These are phyloP conservation scores for Platynereis dumerilii DNA, from an alignment of 2,888 invertebrate genomes.

Conservation along the genomic window DNA sequence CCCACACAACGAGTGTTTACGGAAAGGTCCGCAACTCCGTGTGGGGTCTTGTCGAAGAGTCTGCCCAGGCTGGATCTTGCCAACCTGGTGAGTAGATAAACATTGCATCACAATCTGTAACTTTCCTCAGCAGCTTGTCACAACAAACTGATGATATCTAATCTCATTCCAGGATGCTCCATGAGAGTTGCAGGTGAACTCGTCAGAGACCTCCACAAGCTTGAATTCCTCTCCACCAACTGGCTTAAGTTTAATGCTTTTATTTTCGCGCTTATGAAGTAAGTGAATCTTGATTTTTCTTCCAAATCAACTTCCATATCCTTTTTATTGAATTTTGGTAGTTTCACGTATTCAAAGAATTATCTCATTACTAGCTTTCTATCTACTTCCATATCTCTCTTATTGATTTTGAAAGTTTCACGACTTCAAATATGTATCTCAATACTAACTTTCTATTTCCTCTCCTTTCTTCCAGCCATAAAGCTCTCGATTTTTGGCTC, in stretches of 20 bases:
- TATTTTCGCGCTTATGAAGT: constrained; percentile 85
- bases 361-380: too few relatives aligned
- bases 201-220: constrained; percentile 81
- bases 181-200: constrained; percentile 84
- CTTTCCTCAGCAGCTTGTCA: too few relatives aligned
- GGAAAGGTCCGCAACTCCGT: constrained; percentile 85
- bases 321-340: too few relatives aligned
- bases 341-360: too few relatives aligned
- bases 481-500: constrained; percentile 89
- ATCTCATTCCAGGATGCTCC: constrained; percentile 71
- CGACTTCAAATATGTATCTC: too few relatives aligned
- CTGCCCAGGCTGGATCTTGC: constrained; percentile 69
- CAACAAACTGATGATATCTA: not conserved
- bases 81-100: constrained; percentile 61
- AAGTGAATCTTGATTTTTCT: constrained; percentile 65
- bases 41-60: constrained; percentile 89
- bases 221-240: constrained; percentile 82
- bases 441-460: too few relatives aligned
- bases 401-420: too few relatives aligned
- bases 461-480: constrained; percentile 69
- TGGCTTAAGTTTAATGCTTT: constrained; percentile 88
- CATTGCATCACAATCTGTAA: not conserved
- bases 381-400: too few relatives aligned
- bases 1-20: constrained; percentile 81
- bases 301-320: too few relatives aligned